phyloP scores from a whole-genome alignment of 2,797 vertebrate species.

The Echiichthys vipera region DNA sequence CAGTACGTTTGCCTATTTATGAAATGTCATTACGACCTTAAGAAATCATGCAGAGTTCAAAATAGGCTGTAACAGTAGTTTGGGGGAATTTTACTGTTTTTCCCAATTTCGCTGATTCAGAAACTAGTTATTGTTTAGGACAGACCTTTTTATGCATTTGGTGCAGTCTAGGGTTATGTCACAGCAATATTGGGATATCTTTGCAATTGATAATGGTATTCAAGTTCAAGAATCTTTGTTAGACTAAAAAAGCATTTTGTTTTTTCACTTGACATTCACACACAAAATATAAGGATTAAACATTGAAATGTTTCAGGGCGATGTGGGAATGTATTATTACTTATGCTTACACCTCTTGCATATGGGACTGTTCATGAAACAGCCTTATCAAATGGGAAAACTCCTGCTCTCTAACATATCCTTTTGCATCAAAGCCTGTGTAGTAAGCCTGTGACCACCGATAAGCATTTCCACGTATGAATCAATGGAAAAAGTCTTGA shows the following conservation, averaged over 20 bases:
- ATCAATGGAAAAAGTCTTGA: conserved; percentile 44
- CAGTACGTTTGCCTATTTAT: conserved; percentile 3
- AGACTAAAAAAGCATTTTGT: background rate
- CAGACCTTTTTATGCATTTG: no score
- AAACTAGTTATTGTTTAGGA: no score
- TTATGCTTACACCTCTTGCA: background rate
- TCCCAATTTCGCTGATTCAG: no score
- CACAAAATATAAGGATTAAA: background rate
- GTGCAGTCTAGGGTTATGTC: no score
- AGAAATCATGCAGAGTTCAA: background rate
- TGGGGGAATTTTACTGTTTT: no score
- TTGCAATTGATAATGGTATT: no score
- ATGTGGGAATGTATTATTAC: background rate
- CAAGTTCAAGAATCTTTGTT: no score
- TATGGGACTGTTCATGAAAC: conserved; percentile 21
- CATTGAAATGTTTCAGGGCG: background rate
- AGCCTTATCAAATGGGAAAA: conserved; percentile 47
- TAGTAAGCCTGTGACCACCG: conserved; percentile 59
- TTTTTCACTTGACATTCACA: background rate
- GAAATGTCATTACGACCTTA: background rate
- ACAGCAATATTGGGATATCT: no score
- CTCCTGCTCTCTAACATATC: conserved; percentile 32
- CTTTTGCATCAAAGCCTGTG: conserved; percentile 64
- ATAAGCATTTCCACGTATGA: conserved; percentile 47
- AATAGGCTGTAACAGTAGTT: background rate